Conservation (phyloP, 1,140 invertebrate genomes). For the Hycleus phaleratus region DNA sequence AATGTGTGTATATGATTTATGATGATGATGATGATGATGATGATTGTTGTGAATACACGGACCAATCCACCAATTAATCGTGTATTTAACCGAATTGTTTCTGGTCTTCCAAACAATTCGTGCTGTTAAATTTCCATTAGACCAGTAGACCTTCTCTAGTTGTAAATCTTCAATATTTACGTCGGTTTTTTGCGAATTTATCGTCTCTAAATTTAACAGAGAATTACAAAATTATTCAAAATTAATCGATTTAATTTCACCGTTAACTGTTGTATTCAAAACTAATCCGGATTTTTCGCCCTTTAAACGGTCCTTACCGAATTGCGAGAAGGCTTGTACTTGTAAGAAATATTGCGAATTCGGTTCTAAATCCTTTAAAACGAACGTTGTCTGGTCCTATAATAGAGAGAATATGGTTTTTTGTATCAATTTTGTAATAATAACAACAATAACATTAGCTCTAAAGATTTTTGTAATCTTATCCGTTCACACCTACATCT, state of each 20-base stretch:
- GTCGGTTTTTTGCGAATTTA: background rate
- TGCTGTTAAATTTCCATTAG: slow-evolving; percentile 43
- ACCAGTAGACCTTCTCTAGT: slow-evolving; percentile 46
- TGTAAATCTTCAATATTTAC: slow-evolving; percentile 41
- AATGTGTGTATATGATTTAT: too few relatives aligned
- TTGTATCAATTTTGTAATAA: background rate
- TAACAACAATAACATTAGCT: too few relatives aligned
- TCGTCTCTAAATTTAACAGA: too few relatives aligned
- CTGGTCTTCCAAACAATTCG: slow-evolving; percentile 44
- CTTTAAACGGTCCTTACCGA: slow-evolving; percentile 53
- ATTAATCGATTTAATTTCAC: slow-evolving; percentile 17
- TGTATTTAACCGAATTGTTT: slow-evolving; percentile 20
- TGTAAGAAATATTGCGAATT: slow-evolving; percentile 63
- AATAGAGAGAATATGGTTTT: background rate
- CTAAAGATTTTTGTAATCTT: too few relatives aligned
- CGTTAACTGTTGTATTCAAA: slow-evolving; percentile 54
- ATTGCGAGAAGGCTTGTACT: slow-evolving; percentile 60
- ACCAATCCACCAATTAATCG: slow-evolving; percentile 30
- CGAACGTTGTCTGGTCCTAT: slow-evolving; percentile 51
- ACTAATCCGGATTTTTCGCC: slow-evolving; percentile 58
- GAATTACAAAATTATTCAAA: background rate
- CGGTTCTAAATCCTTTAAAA: slow-evolving; percentile 52
- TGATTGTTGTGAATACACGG: slow-evolving; percentile 5
- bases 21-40: too few relatives aligned
- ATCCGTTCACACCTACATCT: too few relatives aligned